Base-by-base conservation (phyloP, 2,113 vertebrate genomes). In the Hemicordylus capensis region DNA sequence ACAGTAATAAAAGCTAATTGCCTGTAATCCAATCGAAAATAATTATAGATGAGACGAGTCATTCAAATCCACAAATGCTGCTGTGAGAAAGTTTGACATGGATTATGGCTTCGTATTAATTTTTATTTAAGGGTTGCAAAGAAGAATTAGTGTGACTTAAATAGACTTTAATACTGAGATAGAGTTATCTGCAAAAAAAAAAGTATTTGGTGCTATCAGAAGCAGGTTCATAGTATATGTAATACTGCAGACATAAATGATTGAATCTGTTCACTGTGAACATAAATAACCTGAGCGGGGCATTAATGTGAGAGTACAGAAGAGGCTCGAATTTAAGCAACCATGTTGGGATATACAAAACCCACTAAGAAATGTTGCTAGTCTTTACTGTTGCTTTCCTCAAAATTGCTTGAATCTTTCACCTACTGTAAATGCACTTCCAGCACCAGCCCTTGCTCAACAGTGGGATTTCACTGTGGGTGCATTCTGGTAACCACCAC, bases 1-100 rank as follows among this genome's bases (percentile, higher is more conserved):
- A 76, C 85, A 88, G 89, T 91, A 93, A 90, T 89, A 84, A 88
- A 85, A 93, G 73, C 70, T 86, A 91, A 93, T 87, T 92, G 74
- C 79, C 76, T 88, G 11, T 85, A 93, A 92, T 92, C 46, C 46
- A 81, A 85, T 88, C 81, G 89, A 91, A 66, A 84, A 73, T 93
- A 93, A 93, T 91, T 91, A 85, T 64, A 90, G 31, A 73, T 90
- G 76, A 4, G 61, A 88, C 90, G 80, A 88, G 92, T 90, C 86
- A 81, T 77, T 90, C 66, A 91, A 91, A 91, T 76, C 83, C 63
- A 61, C 80, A 69, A 77, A 67, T 89, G 83, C 87, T 89, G 87
- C 31, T 48, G 63, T 83, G 87, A 72, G 88, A 89, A 74, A 87
- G 66, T 72, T 42, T 61, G 54, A 48, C 24, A 37, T 84, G 81